Base-by-base conservation (phyloP, 2,888 invertebrate species). In the Troglohyphantes excavatus region DNA sequence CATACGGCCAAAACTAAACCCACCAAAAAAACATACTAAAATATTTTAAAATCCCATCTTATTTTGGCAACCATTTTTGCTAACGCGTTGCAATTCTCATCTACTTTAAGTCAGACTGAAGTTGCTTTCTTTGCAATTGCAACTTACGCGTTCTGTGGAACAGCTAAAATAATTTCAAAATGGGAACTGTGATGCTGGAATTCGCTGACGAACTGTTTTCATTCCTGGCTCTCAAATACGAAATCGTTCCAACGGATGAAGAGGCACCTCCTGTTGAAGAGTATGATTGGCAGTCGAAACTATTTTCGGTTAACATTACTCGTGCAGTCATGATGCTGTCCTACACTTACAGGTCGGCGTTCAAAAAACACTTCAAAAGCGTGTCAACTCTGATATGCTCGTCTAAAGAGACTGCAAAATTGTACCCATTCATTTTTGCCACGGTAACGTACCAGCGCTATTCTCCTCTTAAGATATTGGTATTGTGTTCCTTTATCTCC, bases 251-350 rank as follows among this genome's bases (percentile, higher is more conserved):
- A 9, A 21, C 7, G 2, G 11, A 26, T 13, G n/a, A 6, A 5
- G 53, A 13, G 9, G n/a, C 53, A 5, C 39, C 61, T 61, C 23
- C 65, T 7, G 11, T 27, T 65, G 27, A 26, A 65, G 23, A 21
- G 21, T 21, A 3, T 17, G 6, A 26, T 7, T 65, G 27, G 26
- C 13, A 7, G 7, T 1, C 17, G 11, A 33, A 21, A 19, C 27
- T 46, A 29, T 75, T 75, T 43, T 59, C n/a, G 13, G 75, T 59
- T 13, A 3, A 61, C 17, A 75, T 75, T 6, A 59, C 53, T 11
- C 19, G 26, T 2, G 59, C 75, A 61, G 33, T 75, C 7, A 53
- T 75, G 29, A 29, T 53, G 19, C 53, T 75, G 9, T n/a, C 61
- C 26, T 29, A 75, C 59, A 21, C 29, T 61, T 75, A 75, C 33